Base-by-base conservation (phyloP, 1,140 invertebrate species). In the Drosophila navojoa region DNA sequence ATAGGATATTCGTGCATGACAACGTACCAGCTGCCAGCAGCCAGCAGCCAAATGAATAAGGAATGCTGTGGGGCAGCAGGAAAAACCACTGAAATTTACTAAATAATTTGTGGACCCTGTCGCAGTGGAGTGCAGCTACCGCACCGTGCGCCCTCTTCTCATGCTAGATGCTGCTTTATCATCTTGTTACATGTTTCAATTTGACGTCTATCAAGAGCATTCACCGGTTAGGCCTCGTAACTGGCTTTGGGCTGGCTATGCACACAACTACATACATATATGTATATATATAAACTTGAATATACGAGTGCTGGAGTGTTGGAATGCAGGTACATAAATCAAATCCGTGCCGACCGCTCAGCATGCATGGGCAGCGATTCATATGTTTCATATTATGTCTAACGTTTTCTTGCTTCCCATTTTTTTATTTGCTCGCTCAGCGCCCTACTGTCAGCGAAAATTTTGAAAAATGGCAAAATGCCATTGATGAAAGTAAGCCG, bases 381-480 rank as follows among this genome's bases (percentile, higher is more conserved):
- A 47, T 73, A 57, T 68, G 35, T 32, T 60, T 61, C 59, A 63
- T 85, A 85, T 86, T 86, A 85, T 85, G 81, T 79, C 76, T 86
- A 78, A 76, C 66, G 60, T 16, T 77, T 73, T 64, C 67, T 66
- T 76, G 45, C 58, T 60, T 52, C 52, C 40, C 35, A n/a, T 25
- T 10, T 44, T 63, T 50, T 62, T 49, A 38, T 42, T 54, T 50
- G 42, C 52, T 7, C 19, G 63, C 71, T 67, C 58, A 71, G 58
- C 70, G 70, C 47, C 71, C 74, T 82, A 84, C 73, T 90, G 87
- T 90, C 87, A 90, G 87, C 82, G 75, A 73, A 90, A 90, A 90
- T 90, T 81, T 81, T 90, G 87, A 90, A 90, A 90, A 90, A 90
- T 90, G 87, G 87, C 79, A 75, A 90, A 84, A 90, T 90, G 79